Evolutionary conservation across 2,113 vertebrate species (phyloP).

Genomic region (Plestiodon gilberti): DNA sequence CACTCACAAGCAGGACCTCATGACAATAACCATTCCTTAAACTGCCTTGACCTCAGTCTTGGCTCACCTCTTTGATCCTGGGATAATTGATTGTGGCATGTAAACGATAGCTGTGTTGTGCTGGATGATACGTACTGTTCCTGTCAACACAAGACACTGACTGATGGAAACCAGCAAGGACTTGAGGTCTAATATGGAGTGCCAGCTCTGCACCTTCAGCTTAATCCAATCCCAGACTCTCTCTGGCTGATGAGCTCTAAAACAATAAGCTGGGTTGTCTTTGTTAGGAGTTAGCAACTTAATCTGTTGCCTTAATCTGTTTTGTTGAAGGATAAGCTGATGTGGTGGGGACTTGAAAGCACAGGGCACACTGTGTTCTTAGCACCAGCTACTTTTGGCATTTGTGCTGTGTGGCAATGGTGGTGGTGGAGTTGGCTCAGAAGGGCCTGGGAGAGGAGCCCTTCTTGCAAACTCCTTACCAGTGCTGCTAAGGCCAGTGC

Average conservation of each 20-base stretch:
- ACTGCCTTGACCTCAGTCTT: background rate
- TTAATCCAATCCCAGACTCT: background rate
- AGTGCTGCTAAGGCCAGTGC: too few relatives aligned
- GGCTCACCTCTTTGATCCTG: background rate
- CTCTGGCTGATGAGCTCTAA: background rate
- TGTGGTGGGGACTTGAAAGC: background rate
- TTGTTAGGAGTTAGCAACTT: background rate
- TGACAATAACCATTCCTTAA: background rate
- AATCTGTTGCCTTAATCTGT: slow-evolving; percentile 15
- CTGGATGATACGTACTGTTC: background rate
- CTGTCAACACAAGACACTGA: background rate
- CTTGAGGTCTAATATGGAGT: background rate
- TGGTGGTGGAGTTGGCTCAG: background rate
- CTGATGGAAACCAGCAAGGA: background rate
- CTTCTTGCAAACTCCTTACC: too few relatives aligned
- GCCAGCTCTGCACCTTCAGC: too few relatives aligned
- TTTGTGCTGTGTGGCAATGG: background rate
- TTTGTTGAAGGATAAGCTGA: background rate
- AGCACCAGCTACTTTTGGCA: background rate
- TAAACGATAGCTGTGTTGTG: background rate
- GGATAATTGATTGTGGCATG: background rate
- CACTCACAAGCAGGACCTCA: too few relatives aligned
- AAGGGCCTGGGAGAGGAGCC: too few relatives aligned
- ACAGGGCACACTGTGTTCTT: background rate
- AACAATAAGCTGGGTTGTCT: background rate